phyloP scores from a whole-genome alignment of 2,888 invertebrate species.

The Ferdinandea cuprea region DNA sequence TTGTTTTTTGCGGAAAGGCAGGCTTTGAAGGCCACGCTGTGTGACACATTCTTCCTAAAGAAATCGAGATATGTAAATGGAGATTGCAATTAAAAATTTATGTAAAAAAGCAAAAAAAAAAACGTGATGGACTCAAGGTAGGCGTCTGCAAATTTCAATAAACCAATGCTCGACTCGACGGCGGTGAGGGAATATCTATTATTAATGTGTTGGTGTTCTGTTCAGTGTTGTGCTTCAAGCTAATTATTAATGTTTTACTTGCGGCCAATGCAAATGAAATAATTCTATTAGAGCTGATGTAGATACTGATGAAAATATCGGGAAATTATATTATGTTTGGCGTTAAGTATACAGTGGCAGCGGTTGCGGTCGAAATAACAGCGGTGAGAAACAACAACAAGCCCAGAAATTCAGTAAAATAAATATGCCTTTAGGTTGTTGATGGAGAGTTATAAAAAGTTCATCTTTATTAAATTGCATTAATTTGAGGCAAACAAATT shows the following conservation, averaged over 20 bases:
- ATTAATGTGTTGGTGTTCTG: constrained; percentile 2
- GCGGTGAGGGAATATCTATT: neutral
- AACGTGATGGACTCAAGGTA: constrained; percentile 21
- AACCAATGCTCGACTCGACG: neutral
- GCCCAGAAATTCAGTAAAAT: too few relatives aligned
- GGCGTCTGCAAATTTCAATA: constrained; percentile 16
- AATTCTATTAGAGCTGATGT: neutral
- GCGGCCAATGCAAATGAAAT: neutral
- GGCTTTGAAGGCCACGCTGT: neutral
- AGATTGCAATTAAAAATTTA: constrained; percentile 49
- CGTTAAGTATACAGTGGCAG: too few relatives aligned
- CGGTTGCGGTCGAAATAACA: too few relatives aligned
- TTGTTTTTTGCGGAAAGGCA: neutral
- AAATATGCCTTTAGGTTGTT: too few relatives aligned
- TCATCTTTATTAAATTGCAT: too few relatives aligned
- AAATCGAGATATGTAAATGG: constrained; percentile 31
- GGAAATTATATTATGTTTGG: too few relatives aligned
- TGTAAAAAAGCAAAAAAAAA: constrained; percentile 23
- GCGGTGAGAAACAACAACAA: too few relatives aligned
- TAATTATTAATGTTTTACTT: neutral
- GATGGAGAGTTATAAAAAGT: too few relatives aligned
- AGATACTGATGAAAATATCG: too few relatives aligned
- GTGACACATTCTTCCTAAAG: constrained; percentile 10
- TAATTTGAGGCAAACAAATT: too few relatives aligned
- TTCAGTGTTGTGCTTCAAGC: neutral